Evolutionary conservation across 2,797 vertebrate species (phyloP), one percentile per base, ranked within the genome.

Genomic region (Alosa sapidissima): DNA sequence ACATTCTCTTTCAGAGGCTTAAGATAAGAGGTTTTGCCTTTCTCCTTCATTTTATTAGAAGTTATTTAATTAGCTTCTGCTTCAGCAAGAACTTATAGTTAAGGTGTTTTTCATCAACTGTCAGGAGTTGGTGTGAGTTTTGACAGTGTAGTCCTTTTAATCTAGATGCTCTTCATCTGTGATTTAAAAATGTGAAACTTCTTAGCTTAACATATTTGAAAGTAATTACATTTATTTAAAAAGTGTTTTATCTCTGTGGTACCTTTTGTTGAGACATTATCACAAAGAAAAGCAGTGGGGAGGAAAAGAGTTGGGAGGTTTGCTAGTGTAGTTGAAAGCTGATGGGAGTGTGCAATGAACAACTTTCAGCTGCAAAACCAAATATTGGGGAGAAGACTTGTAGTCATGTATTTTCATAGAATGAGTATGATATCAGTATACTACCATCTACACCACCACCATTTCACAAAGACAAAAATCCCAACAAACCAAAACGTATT

Each of bases 61-160:
- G 83, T 89, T 91, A 88, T 88, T 93, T 89, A 92, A 89, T 92
- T 91, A 88, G 90, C 87, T 88, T 92, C 87, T 21, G 72, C 36
- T 21, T n/a, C 41, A 5, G 72, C 36, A 47, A 21, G 41, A 78
- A 78, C 72, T 21, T 21, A 78, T 45, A 72, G 28, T 78, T 78
- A 45, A 19, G 41, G 72, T 47, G 72, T 47, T 78, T 78, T 47
- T 21, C 72, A 45, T 78, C 36, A 41, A 78, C 72, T 47, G 72
- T 78, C 36, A 78, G 36, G 41, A 78, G 19, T 78, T 41, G 16
- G 19, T 78, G 9, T 6, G 7, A 21, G 19, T 21, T 78, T 78
- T 47, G 41, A 45, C 68, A 78, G 36, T 47, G 16, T 78, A 47
- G 41, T 45, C 16, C 41, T 78, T 78, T 78, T 78, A 78, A 78